Percentiles rank a stretch among this genome's conserved stretches.
Evolutionary conservation across 2,888 invertebrate species (phyloP).

Genomic region (Drosophila emarginata): DNA sequence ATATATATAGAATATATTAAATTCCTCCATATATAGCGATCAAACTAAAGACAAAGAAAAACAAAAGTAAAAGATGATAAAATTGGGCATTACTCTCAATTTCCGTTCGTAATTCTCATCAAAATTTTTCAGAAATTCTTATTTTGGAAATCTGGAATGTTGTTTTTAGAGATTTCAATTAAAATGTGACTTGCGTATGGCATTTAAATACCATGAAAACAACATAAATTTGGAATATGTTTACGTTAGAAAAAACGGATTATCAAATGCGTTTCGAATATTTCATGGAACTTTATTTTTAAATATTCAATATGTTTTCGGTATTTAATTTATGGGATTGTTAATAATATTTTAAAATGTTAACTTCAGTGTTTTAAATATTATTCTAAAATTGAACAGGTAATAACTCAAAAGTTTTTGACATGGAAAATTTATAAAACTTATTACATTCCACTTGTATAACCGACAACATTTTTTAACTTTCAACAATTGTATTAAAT

Average conservation of each 20-base stretch:
- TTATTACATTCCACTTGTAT: not conserved
- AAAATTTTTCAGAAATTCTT: not conserved
- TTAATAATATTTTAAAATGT: too few species aligned
- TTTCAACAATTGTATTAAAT: too few species aligned
- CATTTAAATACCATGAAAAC: not conserved
- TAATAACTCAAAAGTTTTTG: not conserved
- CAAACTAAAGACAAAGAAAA: slow-evolving; percentile 26
- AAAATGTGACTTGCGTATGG: too few species aligned
- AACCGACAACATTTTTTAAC: too few species aligned
- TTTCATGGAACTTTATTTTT: not conserved
- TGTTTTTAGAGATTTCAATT: not conserved
- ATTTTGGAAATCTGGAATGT: not conserved
- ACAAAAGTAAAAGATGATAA: slow-evolving; percentile 3
- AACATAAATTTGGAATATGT: not conserved
- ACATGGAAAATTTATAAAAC: not conserved
- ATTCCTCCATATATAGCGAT: slow-evolving; percentile 42
- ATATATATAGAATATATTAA: slow-evolving; percentile 37
- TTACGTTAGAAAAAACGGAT: not conserved
- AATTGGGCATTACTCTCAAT: not conserved
- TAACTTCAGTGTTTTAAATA: too few species aligned
- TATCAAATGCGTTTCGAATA: too few species aligned
- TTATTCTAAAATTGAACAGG: too few species aligned
- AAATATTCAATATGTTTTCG: not conserved
- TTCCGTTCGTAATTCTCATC: not conserved
- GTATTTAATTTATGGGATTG: too few species aligned